A percentile compares a stretch with the other conserved stretches of the same genome.
phyloP scores from a whole-genome alignment of 2,888 invertebrate species.

The Teleogryllus oceanicus region DNA sequence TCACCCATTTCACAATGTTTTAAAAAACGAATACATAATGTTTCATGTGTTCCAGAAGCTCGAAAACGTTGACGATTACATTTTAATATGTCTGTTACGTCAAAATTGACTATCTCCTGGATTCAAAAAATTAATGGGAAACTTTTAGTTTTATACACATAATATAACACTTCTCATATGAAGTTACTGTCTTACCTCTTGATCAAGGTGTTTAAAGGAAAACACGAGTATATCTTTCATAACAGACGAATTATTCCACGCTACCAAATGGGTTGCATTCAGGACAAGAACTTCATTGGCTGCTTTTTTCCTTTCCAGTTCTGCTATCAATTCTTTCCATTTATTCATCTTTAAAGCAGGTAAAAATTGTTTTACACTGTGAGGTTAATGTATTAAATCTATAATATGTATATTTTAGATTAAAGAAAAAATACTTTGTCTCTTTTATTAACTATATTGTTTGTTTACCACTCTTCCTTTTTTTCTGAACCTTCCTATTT shows the following conservation, averaged over 20 bases:
- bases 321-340: neutral
- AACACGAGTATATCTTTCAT: neutral
- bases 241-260: constrained; percentile 18
- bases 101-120: too few relatives aligned
- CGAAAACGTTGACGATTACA: neutral
- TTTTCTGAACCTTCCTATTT: too few relatives aligned
- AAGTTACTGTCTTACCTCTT: neutral
- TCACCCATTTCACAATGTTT: neutral
- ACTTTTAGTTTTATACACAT: too few relatives aligned
- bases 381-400: too few relatives aligned
- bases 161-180: neutral
- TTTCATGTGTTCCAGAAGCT: neutral
- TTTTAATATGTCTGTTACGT: neutral
- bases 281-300: neutral
- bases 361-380: neutral
- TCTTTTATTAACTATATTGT: too few relatives aligned
- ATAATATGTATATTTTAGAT: too few relatives aligned
- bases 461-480: too few relatives aligned
- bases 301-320: neutral
- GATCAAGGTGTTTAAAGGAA: neutral
- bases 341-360: neutral
- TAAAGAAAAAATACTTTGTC: too few relatives aligned
- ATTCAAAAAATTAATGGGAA: too few relatives aligned
- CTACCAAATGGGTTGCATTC: neutral
- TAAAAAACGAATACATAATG: neutral